These are phyloP conservation scores for Emydocephalus ijimae DNA, from an alignment of 2,113 vertebrate species.

Conservation along the genomic window DNA sequence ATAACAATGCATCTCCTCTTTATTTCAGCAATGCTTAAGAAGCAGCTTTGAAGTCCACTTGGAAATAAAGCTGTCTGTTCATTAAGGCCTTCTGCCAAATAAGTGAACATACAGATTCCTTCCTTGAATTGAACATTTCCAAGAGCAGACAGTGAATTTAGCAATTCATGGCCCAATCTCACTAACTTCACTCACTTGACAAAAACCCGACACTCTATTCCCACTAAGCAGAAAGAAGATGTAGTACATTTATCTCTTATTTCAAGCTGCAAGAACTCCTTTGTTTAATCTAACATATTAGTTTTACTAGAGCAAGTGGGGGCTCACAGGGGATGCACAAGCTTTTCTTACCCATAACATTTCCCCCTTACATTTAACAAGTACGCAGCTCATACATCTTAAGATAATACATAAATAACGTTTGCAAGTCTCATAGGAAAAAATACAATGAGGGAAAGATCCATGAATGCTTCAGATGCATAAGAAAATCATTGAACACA, in stretches of 20 bases:
- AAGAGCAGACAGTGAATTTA: not conserved
- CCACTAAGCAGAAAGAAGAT: not conserved
- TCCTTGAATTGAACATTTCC: not conserved
- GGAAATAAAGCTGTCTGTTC: not conserved
- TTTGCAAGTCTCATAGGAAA: not conserved
- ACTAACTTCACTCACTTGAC: not conserved
- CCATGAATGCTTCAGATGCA: not conserved
- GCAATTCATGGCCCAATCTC: not conserved
- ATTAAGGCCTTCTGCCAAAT: not conserved
- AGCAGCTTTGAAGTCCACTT: not conserved
- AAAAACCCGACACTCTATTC: not conserved
- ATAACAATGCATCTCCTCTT: not conserved
- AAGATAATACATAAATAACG: slow-evolving; percentile 29
- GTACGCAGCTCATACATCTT: slow-evolving; percentile 13
- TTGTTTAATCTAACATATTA: slow-evolving; percentile 9
- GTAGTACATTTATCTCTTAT: not conserved
- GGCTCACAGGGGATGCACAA: not conserved
- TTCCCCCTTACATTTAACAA: not conserved
- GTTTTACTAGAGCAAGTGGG: not conserved
- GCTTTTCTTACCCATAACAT: not conserved
- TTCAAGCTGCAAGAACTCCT: not conserved
- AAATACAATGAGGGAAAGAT: not conserved
- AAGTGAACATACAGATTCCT: not conserved
- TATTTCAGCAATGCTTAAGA: not conserved
- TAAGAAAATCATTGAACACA: not conserved